Conservation (phyloP, 2,797 vertebrate species). For the Tragelaphus oryx region DNA sequence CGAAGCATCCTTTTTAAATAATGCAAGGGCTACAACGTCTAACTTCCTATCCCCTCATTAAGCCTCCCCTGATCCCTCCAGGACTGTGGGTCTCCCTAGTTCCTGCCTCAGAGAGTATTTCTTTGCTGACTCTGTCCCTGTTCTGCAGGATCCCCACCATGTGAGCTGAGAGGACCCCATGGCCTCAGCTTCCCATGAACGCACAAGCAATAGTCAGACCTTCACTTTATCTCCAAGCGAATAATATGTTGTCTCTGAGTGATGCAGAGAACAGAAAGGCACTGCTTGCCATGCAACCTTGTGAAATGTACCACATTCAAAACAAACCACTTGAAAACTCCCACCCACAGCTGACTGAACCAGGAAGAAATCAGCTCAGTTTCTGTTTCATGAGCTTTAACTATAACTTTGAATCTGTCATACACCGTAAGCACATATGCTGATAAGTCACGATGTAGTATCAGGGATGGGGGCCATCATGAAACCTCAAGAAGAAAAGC, state of each 20-base stretch:
- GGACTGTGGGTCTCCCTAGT: neutral
- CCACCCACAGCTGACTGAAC: neutral
- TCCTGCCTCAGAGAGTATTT: neutral
- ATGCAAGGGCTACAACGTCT: neutral
- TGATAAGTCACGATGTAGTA: neutral
- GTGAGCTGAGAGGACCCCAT: neutral
- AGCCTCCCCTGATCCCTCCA: neutral
- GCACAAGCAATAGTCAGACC: neutral
- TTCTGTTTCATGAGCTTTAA: neutral
- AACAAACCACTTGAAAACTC: neutral
- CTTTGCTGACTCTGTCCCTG: neutral
- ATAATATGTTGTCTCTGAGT: neutral
- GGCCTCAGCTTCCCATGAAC: neutral
- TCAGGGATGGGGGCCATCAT: neutral
- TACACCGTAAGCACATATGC: neutral
- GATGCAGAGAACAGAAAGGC: neutral
- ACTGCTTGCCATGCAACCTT: neutral
- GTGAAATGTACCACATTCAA: neutral
- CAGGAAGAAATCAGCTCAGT: neutral
- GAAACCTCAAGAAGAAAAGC: neutral
- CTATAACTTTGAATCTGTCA: neutral
- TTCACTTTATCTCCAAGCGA: neutral
- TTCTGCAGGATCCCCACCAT: neutral
- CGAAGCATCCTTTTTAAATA: neutral
- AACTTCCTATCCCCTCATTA: neutral